These are phyloP conservation scores for Bubalus kerabau DNA, from an alignment of 2,113 vertebrate species.

Conservation along the genomic window DNA sequence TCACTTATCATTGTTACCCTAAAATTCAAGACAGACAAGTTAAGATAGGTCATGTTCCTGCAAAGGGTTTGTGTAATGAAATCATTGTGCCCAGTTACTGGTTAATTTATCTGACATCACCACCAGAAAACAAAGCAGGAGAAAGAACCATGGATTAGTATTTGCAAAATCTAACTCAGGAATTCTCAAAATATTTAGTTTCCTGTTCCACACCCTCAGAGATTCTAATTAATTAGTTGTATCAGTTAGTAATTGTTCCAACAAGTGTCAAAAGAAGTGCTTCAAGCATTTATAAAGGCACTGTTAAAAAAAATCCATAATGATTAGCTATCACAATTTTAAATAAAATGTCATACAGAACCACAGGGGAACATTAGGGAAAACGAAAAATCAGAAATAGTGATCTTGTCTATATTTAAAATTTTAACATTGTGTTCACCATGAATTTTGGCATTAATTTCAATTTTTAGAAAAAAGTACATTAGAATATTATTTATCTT, in stretches of 20 bases:
- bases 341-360: neutral
- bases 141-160: neutral
- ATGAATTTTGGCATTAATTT: neutral
- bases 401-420: neutral
- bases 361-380: neutral
- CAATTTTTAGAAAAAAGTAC: neutral
- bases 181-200: neutral
- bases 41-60: neutral
- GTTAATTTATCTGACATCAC: neutral
- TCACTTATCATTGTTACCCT: neutral
- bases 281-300: neutral
- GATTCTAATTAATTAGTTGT: neutral
- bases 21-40: neutral
- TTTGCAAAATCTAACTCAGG: neutral
- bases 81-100: neutral
- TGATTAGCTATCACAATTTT: neutral
- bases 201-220: neutral
- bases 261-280: neutral
- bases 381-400: neutral
- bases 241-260: neutral
- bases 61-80: neutral
- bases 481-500: neutral
- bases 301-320: neutral
- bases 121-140: neutral
- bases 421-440: neutral